Conservation (phyloP, 2,797 vertebrate genomes). For the Sebastes steindachneri region DNA sequence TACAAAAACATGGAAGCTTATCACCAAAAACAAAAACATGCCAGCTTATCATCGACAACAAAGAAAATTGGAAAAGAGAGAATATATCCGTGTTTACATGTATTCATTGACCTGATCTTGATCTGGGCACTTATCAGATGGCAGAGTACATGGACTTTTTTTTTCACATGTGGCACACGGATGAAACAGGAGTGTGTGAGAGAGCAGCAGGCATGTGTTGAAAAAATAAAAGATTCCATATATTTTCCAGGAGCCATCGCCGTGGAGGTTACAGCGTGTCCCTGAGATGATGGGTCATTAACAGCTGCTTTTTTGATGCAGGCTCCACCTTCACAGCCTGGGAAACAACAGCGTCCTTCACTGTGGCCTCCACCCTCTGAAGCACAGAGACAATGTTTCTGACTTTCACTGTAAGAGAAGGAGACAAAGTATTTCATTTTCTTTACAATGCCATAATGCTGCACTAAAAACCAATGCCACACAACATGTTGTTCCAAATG, state of each 20-base stretch:
- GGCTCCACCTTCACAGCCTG: constrained; percentile 16
- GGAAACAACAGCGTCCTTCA: constrained; percentile 58
- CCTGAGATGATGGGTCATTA: constrained; percentile 68
- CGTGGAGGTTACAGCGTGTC: constrained; percentile 51
- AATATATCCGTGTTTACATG: constrained; percentile 39
- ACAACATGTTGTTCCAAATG: background rate
- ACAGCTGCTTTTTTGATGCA: constrained; percentile 30
- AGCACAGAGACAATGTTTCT: constrained; percentile 23
- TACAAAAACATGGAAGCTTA: constrained; percentile 57
- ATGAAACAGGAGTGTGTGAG: background rate
- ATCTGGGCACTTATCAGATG: constrained; percentile 24
- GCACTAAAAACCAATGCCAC: background rate
- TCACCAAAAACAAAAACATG: constrained; percentile 41
- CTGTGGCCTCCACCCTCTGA: constrained; percentile 29
- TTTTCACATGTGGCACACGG: background rate
- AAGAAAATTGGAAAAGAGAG: constrained; percentile 42
- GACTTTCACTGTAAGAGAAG: constrained; percentile 6
- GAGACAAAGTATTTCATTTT: constrained; percentile 18
- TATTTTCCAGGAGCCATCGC: constrained; percentile 13
- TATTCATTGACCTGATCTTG: constrained; percentile 39
- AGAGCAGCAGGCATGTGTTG: background rate
- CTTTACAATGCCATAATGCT: background rate
- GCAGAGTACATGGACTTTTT: background rate
- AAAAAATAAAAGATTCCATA: background rate
- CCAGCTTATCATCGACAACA: constrained; percentile 38